These are phyloP conservation scores for Cyphomyrus discorhynchus DNA, from an alignment of 2,113 vertebrate species.

Conservation along the genomic window DNA sequence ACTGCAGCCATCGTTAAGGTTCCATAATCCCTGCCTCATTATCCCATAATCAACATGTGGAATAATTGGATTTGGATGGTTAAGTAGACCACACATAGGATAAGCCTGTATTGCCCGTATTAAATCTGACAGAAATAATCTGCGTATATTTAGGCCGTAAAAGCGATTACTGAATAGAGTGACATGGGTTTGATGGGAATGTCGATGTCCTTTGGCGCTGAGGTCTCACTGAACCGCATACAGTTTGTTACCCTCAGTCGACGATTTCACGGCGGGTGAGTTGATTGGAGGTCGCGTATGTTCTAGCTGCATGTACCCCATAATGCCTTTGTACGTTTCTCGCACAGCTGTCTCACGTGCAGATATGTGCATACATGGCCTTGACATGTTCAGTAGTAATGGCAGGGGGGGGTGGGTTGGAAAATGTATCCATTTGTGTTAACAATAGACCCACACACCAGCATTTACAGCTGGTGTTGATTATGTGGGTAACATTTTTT, in stretches of 20 bases:
- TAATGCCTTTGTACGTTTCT: neutral
- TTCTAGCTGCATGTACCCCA: neutral
- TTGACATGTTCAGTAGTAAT: neutral
- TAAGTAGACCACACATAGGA: constrained; percentile 61
- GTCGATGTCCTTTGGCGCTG: constrained; percentile 41
- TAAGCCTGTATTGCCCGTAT: constrained; percentile 58
- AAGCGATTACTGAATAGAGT: constrained; percentile 57
- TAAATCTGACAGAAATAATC: constrained; percentile 41
- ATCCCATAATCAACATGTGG: constrained; percentile 57
- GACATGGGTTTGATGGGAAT: constrained; percentile 61
- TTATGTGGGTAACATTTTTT: constrained; percentile 25
- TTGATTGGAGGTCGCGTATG: neutral
- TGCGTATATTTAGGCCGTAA: constrained; percentile 53
- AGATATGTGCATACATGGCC: neutral
- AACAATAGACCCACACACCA: constrained; percentile 5
- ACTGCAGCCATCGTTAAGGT: constrained; percentile 48
- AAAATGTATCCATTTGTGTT: neutral
- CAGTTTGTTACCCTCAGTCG: constrained; percentile 28
- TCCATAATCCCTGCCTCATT: constrained; percentile 57
- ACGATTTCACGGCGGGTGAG: constrained; percentile 25
- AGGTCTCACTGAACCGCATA: constrained; percentile 28
- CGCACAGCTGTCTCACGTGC: neutral
- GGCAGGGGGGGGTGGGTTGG: neutral
- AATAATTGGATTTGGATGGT: constrained; percentile 57
- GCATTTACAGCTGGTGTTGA: constrained; percentile 9